Percentiles rank a stretch among this genome's conserved stretches.
Conservation (phyloP, 2,113 vertebrate genomes). For the Oenanthe melanoleuca region DNA sequence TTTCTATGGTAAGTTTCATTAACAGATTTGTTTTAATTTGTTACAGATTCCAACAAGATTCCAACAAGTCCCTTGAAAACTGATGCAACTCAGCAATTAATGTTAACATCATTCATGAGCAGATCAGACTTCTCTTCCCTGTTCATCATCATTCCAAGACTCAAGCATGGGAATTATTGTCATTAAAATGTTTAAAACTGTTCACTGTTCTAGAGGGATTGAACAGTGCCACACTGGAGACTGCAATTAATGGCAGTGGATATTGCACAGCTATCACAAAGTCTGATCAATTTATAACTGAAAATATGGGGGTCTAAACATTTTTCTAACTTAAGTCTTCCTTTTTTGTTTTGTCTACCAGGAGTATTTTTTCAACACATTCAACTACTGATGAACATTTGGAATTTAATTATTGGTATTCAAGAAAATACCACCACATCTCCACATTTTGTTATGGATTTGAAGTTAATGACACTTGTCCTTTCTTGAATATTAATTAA, state of each 20-base stretch:
- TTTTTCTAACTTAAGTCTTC: background rate
- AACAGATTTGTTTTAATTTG: background rate
- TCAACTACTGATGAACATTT: background rate
- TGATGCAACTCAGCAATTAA: background rate
- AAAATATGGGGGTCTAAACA: background rate
- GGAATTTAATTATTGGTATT: background rate
- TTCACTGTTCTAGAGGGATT: background rate
- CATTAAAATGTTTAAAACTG: background rate
- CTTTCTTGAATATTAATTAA: background rate
- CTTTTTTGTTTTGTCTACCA: background rate
- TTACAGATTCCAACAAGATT: background rate
- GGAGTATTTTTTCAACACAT: background rate
- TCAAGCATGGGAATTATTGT: background rate
- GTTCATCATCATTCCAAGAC: background rate
- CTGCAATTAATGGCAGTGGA: rapidly evolving
- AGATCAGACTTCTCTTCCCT: background rate
- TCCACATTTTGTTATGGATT: background rate
- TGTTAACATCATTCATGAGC: background rate
- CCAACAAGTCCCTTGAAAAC: background rate
- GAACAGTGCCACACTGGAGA: background rate
- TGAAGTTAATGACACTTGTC: background rate
- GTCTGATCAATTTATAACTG: background rate
- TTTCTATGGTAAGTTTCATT: background rate
- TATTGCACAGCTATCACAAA: background rate
- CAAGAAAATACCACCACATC: background rate